Evolutionary conservation across 2,888 invertebrate species (phyloP), one percentile per base, ranked within the genome.

Genomic region (Drosophila rellima): DNA sequence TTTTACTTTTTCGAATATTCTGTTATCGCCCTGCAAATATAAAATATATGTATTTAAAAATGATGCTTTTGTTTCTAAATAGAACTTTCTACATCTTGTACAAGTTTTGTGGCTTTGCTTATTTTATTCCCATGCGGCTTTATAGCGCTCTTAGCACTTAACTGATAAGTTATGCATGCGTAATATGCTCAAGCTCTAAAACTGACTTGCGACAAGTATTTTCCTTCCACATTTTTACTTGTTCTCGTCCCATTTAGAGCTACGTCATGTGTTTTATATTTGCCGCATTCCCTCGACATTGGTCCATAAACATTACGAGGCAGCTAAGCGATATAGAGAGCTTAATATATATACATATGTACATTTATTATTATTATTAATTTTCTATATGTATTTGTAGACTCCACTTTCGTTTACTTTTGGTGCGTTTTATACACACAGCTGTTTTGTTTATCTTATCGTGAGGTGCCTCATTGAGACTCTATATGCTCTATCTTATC

Each of bases 361-460:
- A 33, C 7, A 26, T 26, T 33, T 48, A 11, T 29, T 37, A 26
- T 42, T 8, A 52, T 56, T 70, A 26, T 11, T 35, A 35, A 20
- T 17, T 20, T 39, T 17, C 42, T 40, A 18, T 45, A 8, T 48
- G 48, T 63, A 11, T 63, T 47, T 44, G 17, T 62, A 33, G 66
- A 54, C 65, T 74, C 54, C 61, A 88, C 72, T 82, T 82, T 82
- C 82, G 68, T 85, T 82, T 70, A 72, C 80, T 54, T 70, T 70
- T 51, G 35, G 35, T 57, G 62, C 57, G 45, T 65, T 63, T 63
- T 70, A 52, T 89, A 68, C 72, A 88, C 89, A 88, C 83, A 83
- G 83, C 83, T 83, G 83, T 83, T 83, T 88, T 80, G 57, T 70
- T 72, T 80, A 82, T 87, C 88, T 82, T 77, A 82, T 82, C 82